phyloP scores from a whole-genome alignment of 2,113 vertebrate genomes.

The Furnarius figulus region DNA sequence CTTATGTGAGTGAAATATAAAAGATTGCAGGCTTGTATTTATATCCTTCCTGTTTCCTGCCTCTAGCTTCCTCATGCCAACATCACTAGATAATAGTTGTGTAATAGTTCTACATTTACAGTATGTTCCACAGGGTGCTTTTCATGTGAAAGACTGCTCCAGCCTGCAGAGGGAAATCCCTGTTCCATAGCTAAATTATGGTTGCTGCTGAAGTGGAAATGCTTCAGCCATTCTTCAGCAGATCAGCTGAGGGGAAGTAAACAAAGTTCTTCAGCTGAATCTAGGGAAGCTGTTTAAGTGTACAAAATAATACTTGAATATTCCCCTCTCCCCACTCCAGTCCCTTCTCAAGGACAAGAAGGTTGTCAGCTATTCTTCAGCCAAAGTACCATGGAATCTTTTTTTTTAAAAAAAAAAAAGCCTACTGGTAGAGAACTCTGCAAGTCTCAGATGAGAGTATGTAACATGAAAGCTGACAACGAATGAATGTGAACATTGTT shows the following conservation, averaged over 20 bases:
- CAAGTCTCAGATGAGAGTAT: neutral
- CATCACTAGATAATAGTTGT: slow-evolving; percentile 62
- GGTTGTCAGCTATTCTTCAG: neutral
- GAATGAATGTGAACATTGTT: slow-evolving; percentile 23
- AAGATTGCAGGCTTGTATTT: slow-evolving; percentile 15
- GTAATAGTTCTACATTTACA: slow-evolving; percentile 50
- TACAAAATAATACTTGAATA: neutral
- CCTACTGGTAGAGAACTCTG: neutral
- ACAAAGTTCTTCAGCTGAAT: neutral
- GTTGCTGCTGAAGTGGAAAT: slow-evolving; percentile 8
- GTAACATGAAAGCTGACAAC: neutral
- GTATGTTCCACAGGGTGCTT: neutral
- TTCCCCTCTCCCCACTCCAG: accelerated
- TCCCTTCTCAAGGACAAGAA: slow-evolving; percentile 24
- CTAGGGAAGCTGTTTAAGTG: neutral
- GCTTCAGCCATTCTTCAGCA: neutral
- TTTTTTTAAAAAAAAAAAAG: neutral
- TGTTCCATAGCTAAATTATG: neutral
- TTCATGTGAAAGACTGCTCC: neutral
- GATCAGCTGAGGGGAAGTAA: neutral
- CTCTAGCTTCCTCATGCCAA: slow-evolving; percentile 59
- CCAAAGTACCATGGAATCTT: neutral
- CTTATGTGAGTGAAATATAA: neutral
- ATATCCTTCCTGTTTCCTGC: slow-evolving; percentile 55
- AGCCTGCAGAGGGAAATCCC: slow-evolving; percentile 29